Evolutionary conservation across 2,113 vertebrate genomes (phyloP).

Genomic region (Phyllostomus discolor): DNA sequence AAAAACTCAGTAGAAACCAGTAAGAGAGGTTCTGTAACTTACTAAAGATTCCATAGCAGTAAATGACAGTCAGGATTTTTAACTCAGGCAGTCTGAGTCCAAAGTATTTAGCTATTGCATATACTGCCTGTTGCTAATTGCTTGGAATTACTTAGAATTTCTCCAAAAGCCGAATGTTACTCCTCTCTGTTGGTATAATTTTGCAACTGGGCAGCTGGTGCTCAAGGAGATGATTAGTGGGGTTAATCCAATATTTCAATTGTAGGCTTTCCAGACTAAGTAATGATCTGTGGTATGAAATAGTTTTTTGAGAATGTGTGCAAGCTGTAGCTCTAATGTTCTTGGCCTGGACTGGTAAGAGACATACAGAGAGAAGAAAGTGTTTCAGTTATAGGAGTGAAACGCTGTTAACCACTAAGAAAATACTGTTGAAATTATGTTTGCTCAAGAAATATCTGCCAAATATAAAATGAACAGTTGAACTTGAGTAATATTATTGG

Average conservation of each 20-base stretch:
- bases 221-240: slow-evolving; percentile 14
- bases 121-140: neutral
- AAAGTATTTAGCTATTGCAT: neutral
- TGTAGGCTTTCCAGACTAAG: slow-evolving; percentile 18
- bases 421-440: neutral
- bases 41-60: neutral
- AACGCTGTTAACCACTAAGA: neutral
- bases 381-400: neutral
- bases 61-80: neutral
- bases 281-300: neutral
- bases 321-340: neutral
- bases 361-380: neutral
- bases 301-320: neutral
- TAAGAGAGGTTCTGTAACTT: neutral
- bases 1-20: neutral
- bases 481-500: neutral
- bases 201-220: neutral
- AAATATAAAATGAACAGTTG: neutral
- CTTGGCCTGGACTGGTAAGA: neutral
- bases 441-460: neutral
- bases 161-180: neutral
- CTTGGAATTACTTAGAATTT: slow-evolving; percentile 18
- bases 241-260: slow-evolving; percentile 38
- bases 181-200: neutral
- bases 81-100: neutral